These are phyloP conservation scores for Dione vanillae DNA, from an alignment of 2,888 invertebrate genomes.

Conservation along the genomic window DNA sequence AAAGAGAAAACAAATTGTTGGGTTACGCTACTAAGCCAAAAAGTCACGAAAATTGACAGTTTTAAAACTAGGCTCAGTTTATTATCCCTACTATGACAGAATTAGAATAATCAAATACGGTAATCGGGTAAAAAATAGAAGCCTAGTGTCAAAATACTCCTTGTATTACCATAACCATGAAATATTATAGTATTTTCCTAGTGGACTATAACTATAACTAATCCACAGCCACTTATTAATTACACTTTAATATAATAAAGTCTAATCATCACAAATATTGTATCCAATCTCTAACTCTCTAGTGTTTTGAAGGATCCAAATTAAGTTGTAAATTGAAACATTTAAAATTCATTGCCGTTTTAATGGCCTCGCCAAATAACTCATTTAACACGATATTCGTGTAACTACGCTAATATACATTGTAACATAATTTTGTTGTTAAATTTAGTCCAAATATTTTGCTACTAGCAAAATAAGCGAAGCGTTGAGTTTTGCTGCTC, in stretches of 20 bases:
- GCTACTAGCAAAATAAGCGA: not conserved
- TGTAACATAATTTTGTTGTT: not conserved
- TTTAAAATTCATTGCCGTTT: constrained; percentile 18
- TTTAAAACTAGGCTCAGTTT: too few relatives aligned
- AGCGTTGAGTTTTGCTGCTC: not conserved
- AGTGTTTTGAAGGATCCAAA: constrained; percentile 5
- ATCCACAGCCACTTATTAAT: not conserved
- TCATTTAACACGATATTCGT: constrained; percentile 11
- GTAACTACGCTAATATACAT: not conserved
- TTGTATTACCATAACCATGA: too few relatives aligned
- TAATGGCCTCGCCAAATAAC: constrained; percentile 11
- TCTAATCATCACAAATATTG: not conserved
- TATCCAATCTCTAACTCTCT: constrained; percentile 4
- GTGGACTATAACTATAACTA: too few relatives aligned
- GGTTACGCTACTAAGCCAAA: too few relatives aligned
- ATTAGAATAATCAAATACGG: too few relatives aligned
- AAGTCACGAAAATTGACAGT: too few relatives aligned
- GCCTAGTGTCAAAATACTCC: too few relatives aligned
- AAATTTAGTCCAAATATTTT: not conserved
- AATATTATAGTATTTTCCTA: too few relatives aligned
- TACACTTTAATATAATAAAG: not conserved
- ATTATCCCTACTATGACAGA: too few relatives aligned
- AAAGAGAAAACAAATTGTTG: too few relatives aligned
- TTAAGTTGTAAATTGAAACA: constrained; percentile 24
- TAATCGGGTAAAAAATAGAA: too few relatives aligned